Conservation (phyloP, 2,888 invertebrate genomes). For the Pandemis corylana region DNA sequence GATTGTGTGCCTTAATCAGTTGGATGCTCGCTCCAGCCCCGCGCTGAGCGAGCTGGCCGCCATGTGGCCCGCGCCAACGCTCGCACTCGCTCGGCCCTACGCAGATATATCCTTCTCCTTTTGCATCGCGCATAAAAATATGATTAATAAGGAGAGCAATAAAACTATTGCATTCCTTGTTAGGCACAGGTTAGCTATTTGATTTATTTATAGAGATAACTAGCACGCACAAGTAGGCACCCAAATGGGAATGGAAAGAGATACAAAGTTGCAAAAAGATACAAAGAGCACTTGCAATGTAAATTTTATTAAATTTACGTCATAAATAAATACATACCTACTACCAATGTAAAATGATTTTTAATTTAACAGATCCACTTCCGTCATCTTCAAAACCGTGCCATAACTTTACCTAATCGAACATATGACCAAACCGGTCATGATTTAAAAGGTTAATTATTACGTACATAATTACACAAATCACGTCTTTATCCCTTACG, state of each 20-base stretch:
- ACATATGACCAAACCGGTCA: no score
- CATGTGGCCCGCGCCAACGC: conserved; percentile 28
- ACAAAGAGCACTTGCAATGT: neutral
- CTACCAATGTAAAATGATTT: no score
- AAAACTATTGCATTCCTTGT: conserved; percentile 41
- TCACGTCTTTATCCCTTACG: no score
- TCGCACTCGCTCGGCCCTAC: conserved; percentile 25
- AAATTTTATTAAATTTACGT: neutral
- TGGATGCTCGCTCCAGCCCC: conserved; percentile 67
- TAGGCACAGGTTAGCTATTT: conserved; percentile 40
- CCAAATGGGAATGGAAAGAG: conserved; percentile 17
- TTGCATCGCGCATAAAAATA: conserved; percentile 42
- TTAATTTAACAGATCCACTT: no score
- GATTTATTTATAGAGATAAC: conserved; percentile 41
- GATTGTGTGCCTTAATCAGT: conserved; percentile 82
- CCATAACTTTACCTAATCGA: no score
- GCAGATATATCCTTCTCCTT: conserved; percentile 29
- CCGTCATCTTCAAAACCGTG: no score
- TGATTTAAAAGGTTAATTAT: no score
- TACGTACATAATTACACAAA: no score
- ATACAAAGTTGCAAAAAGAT: neutral
- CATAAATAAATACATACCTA: neutral
- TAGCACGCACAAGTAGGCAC: conserved; percentile 35
- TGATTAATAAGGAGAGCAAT: conserved; percentile 41
- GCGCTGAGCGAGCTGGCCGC: conserved; percentile 41